A percentile compares a stretch with the other conserved stretches of the same genome.
Conservation (phyloP, 2,888 invertebrate genomes). For the Siphlonurus alternatus region DNA sequence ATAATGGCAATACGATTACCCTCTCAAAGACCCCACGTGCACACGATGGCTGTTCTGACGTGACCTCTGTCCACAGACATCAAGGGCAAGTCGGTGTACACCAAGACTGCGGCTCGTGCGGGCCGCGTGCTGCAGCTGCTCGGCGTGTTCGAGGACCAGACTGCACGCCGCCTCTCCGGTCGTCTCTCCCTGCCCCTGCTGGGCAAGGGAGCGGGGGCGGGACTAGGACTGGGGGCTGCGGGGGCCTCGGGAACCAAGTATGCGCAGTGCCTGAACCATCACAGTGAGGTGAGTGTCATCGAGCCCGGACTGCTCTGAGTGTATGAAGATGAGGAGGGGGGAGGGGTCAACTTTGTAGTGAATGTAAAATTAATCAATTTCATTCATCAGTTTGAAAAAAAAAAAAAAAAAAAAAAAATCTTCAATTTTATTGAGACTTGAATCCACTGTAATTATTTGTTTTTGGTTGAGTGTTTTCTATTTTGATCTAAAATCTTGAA, state of each 20-base stretch:
- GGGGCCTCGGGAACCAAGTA: constrained; percentile 32
- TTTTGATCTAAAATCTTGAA: too few relatives aligned
- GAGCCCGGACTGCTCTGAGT: background rate
- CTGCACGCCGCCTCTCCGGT: constrained; percentile 3
- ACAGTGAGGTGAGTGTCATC: constrained; percentile 42
- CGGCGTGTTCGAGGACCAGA: constrained; percentile 57
- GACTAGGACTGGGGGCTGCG: constrained; percentile 11
- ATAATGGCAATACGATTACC: too few relatives aligned
- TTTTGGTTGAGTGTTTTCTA: too few relatives aligned
- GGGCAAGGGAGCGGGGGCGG: background rate
- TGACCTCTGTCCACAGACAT: constrained; percentile 16
- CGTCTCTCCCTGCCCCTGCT: background rate
- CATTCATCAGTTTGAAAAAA: too few relatives aligned
- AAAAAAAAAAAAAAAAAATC: too few relatives aligned
- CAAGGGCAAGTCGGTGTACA: constrained; percentile 29
- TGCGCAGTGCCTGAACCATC: constrained; percentile 55
- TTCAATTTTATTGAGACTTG: too few relatives aligned
- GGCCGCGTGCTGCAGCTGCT: constrained; percentile 55
- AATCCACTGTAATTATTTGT: too few relatives aligned
- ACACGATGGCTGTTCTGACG: too few relatives aligned
- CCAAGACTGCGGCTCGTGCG: constrained; percentile 50
- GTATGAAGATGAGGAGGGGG: background rate
- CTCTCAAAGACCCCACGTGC: too few relatives aligned
- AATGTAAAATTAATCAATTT: too few relatives aligned
- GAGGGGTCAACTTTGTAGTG: too few relatives aligned